A percentile compares a stretch with the other conserved stretches of the same genome.
Conservation (phyloP, 2,888 invertebrate species). For the Cerceris ruficornis region DNA sequence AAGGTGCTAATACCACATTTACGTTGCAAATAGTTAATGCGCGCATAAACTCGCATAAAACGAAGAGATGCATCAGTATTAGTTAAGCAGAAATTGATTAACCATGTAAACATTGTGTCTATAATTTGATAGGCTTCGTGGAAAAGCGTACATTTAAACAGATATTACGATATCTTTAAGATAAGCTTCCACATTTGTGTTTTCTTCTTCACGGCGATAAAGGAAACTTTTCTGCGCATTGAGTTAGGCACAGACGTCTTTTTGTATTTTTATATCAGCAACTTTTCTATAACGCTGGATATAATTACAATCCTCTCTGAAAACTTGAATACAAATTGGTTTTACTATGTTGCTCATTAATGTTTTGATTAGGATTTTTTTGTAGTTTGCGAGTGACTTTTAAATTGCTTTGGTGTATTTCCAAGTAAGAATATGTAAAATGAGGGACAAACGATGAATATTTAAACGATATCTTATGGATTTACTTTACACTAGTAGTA, state of each 20-base stretch:
- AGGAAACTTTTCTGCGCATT: not conserved
- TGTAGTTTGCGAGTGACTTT: too few species aligned
- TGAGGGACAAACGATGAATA: too few species aligned
- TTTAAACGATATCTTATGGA: too few species aligned
- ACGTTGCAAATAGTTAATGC: constrained; percentile 36
- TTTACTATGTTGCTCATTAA: too few species aligned
- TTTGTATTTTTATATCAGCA: not conserved
- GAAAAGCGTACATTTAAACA: not conserved
- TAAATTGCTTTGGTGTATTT: too few species aligned
- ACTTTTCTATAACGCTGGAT: too few species aligned
- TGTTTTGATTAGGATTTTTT: too few species aligned
- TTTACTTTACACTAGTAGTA: too few species aligned
- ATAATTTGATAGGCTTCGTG: not conserved
- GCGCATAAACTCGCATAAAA: constrained; percentile 8
- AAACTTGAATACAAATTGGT: too few species aligned
- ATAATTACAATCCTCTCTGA: too few species aligned
- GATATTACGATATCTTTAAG: not conserved
- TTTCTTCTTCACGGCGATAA: not conserved
- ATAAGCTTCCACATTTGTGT: not conserved
- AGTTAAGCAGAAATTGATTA: constrained; percentile 17
- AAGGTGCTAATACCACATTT: constrained; percentile 1
- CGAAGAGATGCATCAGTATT: constrained; percentile 3
- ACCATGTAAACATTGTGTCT: constrained; percentile 7
- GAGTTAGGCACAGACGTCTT: not conserved
- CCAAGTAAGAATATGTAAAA: too few species aligned